Base-by-base conservation (phyloP, 2,113 vertebrate genomes). In the Gila orcuttii region DNA sequence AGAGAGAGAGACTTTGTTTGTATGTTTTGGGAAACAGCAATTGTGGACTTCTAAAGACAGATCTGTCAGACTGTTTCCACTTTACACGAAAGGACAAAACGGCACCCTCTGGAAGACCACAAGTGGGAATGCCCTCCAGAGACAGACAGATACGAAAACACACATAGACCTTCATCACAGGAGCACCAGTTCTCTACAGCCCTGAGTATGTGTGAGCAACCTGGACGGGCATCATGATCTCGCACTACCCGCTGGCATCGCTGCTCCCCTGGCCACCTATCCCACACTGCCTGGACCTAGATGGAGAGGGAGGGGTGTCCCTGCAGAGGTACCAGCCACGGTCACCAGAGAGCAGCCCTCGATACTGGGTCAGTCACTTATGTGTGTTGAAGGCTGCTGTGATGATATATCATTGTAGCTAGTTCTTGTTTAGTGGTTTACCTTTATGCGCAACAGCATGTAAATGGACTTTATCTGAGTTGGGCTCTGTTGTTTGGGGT, bases 291-390 rank as follows among this genome's bases (percentile, higher is more conserved):
- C 87, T 90, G 10, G 86, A 93, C 83, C 89, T 94, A 93, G 93
- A 93, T 68, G 91, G 91, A 47, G 94, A 94, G 0, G 93, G 92
- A 76, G 93, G 94, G 0, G 93, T 95, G 66, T 85, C 93, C 86
- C 93, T 95, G 89, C 95, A 95, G 92, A 93, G 95, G 88, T 95
- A 95, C 91, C 95, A 95, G 88, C 86, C 92, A 78, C 93, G 93
- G 55, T 93, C 87, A 66, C 93, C 94, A 0, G 95, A 95, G 66
- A 93, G 91, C 92, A 92, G 88, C 90, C 92, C 93, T 0, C 91
- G 88, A 55, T 93, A 93, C 89, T 93, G 93, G 95, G 95, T 96
- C 86, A 94, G 95, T 94, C 25, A 19, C 25, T 60, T 50, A 47
- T 64, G 19, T 77, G 11, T 52, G 52, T 28, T 33, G 8, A 71